Evolutionary conservation across 2,888 invertebrate genomes (phyloP), one percentile per base, ranked within the genome.

Genomic region (Lasius fuliginosus): DNA sequence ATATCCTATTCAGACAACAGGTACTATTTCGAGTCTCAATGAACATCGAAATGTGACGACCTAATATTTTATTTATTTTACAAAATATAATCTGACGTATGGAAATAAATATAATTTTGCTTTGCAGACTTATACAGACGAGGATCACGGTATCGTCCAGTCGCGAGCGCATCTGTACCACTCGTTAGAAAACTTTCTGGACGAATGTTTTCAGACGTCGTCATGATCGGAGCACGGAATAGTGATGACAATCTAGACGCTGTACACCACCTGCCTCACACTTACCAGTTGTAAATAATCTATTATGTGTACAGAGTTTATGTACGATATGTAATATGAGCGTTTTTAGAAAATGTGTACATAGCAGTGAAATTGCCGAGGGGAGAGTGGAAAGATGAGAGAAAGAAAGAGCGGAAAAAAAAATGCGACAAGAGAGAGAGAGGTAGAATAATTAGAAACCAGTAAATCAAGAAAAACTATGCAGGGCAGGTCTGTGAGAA

Each of bases 1-100:
- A 99, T 92, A 98, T 99, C 83, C 96, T 98, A 89, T 99, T 99
- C 95, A 97, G 98, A 88, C 98, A 99, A 95, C 98, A 99, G 97
- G 99, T 99, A 95, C 58, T 83, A 56, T 23, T 42, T 53, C 9
- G 3, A 33, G 62, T 68, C 23, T 68, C 18, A 15, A 23, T 12
- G 27, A 8, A 49, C 33, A 53, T 33, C 23, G 23, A 36, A 0
- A 27, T 30, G 12, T 30, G 5, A 27, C 6, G 8, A 60, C 8
- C 8, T 58, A 23, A 58, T 23, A 12, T 4, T 36, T 5, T 36
- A 36, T 36, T 36, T 5, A 36, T n/a, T n/a, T 53, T 18, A 53
- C n/a, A 53, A 8, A 23, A 56, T n/a, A 56, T 23, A 58, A 58
- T 23, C 5, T 4, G 3, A n/a, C 23, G 4, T 56, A 56, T 11